Evolutionary conservation across 2,113 vertebrate species (phyloP), one percentile per base, ranked within the genome.

Genomic region (Hemicordylus capensis): DNA sequence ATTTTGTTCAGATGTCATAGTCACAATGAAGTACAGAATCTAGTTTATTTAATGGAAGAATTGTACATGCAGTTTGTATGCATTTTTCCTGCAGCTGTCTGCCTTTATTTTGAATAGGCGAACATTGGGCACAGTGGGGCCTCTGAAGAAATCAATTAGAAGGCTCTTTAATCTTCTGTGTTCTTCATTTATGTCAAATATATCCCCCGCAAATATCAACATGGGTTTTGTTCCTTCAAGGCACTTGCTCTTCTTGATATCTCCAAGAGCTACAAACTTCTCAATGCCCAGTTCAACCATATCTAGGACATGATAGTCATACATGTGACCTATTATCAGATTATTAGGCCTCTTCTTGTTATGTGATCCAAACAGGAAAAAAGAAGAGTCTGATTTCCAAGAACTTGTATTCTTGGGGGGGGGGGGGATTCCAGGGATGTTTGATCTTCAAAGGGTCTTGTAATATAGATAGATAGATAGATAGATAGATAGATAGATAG

Each of bases 291-390:
- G 94, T 92, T 99, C 99, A 88, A 99, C 96, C 99, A 99, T 99
- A 88, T 99, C 99, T 9, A 99, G 95, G 48, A 99, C 96, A 0
- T 99, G 98, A 89, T 97, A 98, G 94, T 99, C 98, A 96, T 98
- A 99, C 95, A 99, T 97, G 58, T 98, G 98, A 87, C 99, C 99
- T 94, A 99, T 97, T 81, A 98, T 95, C 31, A 99, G 87, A 88
- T 99, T 99, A 93, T 99, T 97, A 69, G 99, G 99, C 8, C 99
- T 91, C 93, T 99, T 99, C 97, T 99, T 99, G 95, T 98, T 99
- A 95, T 99, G 99, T 44, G 97, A 99, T 9, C 98, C 99, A 82
- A 99, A 99, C 84, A 99, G 93, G 94, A 99, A 99, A 86, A 99
- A 95, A 59, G 98, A 99, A 86, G 98, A 98, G 91, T 99, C 98